These are phyloP conservation scores for Pterobdella sp. DNA, from an alignment of 2,888 invertebrate genomes.

Conservation along the genomic window DNA sequence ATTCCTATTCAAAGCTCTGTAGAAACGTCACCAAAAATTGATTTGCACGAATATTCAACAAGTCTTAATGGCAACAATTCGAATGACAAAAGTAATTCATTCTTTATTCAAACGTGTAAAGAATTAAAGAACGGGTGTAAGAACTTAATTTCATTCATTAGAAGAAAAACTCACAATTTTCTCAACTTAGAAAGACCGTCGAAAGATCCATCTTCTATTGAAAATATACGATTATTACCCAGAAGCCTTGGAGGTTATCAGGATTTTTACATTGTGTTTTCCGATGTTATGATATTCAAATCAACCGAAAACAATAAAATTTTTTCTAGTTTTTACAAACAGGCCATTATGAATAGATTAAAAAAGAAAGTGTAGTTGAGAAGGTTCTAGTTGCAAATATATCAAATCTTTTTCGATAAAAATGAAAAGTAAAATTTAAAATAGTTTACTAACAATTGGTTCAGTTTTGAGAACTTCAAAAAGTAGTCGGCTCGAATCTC, in stretches of 20 bases:
- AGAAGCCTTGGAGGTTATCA: background rate
- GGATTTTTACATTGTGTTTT: no score
- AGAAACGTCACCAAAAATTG: background rate
- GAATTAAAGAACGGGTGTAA: no score
- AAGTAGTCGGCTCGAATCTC: conserved; percentile 10
- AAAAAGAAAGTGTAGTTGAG: no score
- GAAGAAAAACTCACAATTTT: background rate
- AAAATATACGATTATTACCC: background rate
- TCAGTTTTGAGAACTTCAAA: background rate
- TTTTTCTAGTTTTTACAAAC: no score
- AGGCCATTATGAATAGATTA: no score
- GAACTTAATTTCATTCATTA: no score
- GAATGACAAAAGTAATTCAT: background rate
- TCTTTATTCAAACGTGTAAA: no score
- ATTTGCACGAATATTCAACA: background rate
- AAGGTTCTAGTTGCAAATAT: background rate
- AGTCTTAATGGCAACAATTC: background rate
- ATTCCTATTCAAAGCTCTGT: no score
- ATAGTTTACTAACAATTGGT: background rate
- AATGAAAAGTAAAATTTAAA: background rate
- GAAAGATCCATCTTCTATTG: background rate
- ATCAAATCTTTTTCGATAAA: background rate
- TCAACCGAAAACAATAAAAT: no score
- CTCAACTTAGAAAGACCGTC: background rate
- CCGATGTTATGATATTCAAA: no score